These are phyloP conservation scores for Anguilla megastoma DNA, from an alignment of 2,797 vertebrate genomes.

Conservation along the genomic window DNA sequence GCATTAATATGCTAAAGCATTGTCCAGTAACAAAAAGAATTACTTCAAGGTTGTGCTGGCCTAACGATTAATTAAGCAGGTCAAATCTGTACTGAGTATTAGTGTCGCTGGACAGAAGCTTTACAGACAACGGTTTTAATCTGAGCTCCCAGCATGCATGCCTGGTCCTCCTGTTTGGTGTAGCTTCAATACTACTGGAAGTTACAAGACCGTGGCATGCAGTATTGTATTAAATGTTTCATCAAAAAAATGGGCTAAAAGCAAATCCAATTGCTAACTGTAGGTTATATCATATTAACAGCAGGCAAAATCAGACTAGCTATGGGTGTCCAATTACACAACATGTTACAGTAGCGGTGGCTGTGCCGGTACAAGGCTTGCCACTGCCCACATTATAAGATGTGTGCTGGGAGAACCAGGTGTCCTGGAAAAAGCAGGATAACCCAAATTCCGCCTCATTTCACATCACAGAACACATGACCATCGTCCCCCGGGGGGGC, in stretches of 20 bases:
- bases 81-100: background rate
- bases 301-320: background rate
- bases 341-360: background rate
- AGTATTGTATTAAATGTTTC: background rate
- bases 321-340: background rate
- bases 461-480: background rate
- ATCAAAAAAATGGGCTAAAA: background rate
- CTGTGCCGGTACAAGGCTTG: background rate
- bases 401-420: background rate
- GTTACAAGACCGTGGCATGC: background rate
- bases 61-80: background rate
- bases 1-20: background rate
- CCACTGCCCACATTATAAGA: background rate
- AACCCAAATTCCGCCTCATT: conserved; percentile 7
- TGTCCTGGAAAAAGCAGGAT: background rate
- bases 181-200: background rate
- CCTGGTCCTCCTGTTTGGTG: background rate
- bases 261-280: background rate
- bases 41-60: background rate
- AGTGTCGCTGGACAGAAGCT: background rate
- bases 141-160: background rate
- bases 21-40: background rate
- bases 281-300: background rate
- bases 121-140: background rate
- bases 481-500: background rate